Conservation (phyloP, 2,797 vertebrate genomes). For the Calcarius lapponicus region DNA sequence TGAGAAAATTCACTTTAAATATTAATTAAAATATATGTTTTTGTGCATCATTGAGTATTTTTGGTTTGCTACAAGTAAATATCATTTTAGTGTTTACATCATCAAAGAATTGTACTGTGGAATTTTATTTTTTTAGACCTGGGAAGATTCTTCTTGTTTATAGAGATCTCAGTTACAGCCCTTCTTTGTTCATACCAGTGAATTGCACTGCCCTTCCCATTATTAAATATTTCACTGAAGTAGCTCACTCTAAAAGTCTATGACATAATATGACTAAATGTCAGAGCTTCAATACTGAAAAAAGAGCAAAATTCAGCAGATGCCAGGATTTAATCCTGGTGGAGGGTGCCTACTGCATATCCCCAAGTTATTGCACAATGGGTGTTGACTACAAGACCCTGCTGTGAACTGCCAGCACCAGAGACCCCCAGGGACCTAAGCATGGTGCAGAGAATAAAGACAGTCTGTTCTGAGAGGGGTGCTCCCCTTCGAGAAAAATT, state of each 20-base stretch:
- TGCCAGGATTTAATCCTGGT: not conserved
- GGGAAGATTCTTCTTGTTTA: not conserved
- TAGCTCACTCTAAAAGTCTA: not conserved
- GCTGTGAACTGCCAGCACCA: not conserved
- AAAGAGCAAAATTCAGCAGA: not conserved
- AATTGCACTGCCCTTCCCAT: not conserved
- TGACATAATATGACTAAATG: not conserved
- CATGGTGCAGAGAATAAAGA: not conserved
- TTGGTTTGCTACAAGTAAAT: not conserved
- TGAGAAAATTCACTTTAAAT: not conserved
- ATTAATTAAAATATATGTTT: not conserved
- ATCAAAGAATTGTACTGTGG: not conserved
- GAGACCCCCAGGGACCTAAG: not conserved
- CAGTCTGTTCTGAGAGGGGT: not conserved
- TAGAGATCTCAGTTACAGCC: not conserved
- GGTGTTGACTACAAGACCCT: not conserved
- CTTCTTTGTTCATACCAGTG: not conserved
- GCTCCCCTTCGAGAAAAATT: not conserved
- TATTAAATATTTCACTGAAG: not conserved
- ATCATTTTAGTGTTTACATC: not conserved
- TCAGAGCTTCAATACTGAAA: not conserved
- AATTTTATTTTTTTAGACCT: not conserved
- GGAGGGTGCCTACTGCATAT: not conserved
- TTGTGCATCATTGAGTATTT: not conserved
- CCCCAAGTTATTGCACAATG: not conserved